Evolutionary conservation across 2,888 invertebrate species (phyloP).

Genomic region (Meliscaeva auricollis): DNA sequence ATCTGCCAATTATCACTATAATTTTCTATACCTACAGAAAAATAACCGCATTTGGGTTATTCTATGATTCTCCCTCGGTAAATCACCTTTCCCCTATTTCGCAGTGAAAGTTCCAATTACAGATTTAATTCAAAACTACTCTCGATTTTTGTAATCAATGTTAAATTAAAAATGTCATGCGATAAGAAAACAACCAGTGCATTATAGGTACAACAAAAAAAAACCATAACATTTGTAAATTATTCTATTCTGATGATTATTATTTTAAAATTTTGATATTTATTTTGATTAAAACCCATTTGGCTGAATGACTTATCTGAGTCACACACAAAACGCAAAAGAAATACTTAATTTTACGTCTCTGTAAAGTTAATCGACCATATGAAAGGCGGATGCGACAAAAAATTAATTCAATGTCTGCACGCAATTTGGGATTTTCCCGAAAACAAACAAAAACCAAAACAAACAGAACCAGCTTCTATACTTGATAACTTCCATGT

Average conservation of each 20-base stretch:
- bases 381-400: slow-evolving; percentile 55
- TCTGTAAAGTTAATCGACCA: slow-evolving; percentile 40
- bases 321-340: slow-evolving; percentile 20
- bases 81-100: not conserved
- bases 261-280: not conserved
- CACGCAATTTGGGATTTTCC: slow-evolving; percentile 57
- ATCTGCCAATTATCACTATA: not conserved
- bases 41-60: not conserved
- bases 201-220: not conserved
- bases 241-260: not conserved
- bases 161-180: slow-evolving; percentile 1
- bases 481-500: not conserved
- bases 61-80: slow-evolving; percentile 13
- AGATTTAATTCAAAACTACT: not conserved
- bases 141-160: slow-evolving; percentile 25
- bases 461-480: not conserved
- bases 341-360: slow-evolving; percentile 44
- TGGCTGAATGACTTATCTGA: slow-evolving; percentile 3
- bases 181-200: too few relatives aligned
- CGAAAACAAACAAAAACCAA: too few relatives aligned
- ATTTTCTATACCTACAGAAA: not conserved
- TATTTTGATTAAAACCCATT: not conserved
- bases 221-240: not conserved
- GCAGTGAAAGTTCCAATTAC: not conserved
- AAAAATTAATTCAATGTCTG: slow-evolving; percentile 32